A percentile compares a stretch with the other conserved stretches of the same genome.
Conservation (phyloP, 2,113 vertebrate genomes). For the Stegastes partitus region DNA sequence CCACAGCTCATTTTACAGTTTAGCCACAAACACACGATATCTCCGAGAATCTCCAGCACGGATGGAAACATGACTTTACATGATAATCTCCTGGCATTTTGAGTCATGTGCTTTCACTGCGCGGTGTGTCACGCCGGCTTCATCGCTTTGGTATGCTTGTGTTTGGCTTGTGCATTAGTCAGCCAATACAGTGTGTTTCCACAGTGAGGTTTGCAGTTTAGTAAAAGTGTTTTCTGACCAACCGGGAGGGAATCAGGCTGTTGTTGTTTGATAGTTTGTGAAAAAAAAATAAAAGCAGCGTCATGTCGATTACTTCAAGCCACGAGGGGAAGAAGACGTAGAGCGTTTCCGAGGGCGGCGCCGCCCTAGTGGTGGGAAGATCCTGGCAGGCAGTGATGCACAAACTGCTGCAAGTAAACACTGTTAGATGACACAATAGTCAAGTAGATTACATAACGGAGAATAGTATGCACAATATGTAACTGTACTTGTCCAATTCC, state of each 20-base stretch:
- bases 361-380: background rate
- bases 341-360: background rate
- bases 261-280: conserved; percentile 3
- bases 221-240: background rate
- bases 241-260: background rate
- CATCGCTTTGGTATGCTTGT: conserved; percentile 60
- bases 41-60: background rate
- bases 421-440: background rate
- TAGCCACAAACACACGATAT: conserved; percentile 7
- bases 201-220: conserved; percentile 34
- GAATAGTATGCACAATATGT: too few relatives aligned
- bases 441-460: too few relatives aligned
- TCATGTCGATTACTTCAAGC: too few relatives aligned
- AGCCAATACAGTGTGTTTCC: conserved; percentile 50
- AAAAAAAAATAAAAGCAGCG: background rate
- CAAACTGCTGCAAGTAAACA: background rate
- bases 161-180: conserved; percentile 59
- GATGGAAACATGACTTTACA: conserved; percentile 29
- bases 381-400: background rate
- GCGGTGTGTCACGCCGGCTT: conserved; percentile 40
- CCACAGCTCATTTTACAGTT: background rate
- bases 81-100: conserved; percentile 17
- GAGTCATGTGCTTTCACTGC: conserved; percentile 10
- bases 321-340: background rate
- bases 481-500: too few relatives aligned